These are phyloP conservation scores for Rhagonycha lutea DNA, from an alignment of 2,888 invertebrate genomes.

Conservation along the genomic window DNA sequence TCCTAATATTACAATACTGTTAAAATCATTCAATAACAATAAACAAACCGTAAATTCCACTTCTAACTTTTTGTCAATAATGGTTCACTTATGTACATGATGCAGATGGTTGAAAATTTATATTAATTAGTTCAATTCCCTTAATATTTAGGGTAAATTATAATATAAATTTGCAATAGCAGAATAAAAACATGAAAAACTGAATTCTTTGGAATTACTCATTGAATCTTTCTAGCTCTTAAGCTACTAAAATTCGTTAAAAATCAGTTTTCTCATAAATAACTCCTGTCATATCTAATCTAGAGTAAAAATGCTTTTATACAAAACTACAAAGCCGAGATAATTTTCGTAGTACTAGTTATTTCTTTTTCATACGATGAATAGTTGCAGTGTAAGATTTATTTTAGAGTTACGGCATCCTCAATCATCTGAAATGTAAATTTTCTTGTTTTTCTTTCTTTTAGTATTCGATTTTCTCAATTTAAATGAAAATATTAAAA, in stretches of 20 bases:
- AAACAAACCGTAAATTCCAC: too few relatives aligned
- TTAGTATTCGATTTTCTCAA: neutral
- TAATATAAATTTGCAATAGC: too few relatives aligned
- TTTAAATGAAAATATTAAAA: neutral
- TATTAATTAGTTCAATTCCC: too few relatives aligned
- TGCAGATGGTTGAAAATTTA: too few relatives aligned
- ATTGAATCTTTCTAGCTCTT: neutral
- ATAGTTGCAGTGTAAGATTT: neutral
- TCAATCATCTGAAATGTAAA: neutral
- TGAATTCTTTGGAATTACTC: neutral
- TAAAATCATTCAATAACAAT: too few relatives aligned
- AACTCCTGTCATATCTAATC: neutral
- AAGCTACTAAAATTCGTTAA: too few relatives aligned
- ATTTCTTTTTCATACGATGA: neutral
- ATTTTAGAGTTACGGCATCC: neutral
- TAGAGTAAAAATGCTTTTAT: neutral
- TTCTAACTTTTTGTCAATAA: too few relatives aligned
- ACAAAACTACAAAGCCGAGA: neutral
- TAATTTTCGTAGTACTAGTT: neutral
- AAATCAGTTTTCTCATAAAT: neutral
- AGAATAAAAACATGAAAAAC: neutral
- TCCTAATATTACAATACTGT: too few relatives aligned
- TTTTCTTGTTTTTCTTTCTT: neutral
- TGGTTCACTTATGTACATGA: too few relatives aligned
- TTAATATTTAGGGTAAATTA: too few relatives aligned